Conservation (phyloP, 1,140 invertebrate species). For the Rhopalosiphum padi region DNA sequence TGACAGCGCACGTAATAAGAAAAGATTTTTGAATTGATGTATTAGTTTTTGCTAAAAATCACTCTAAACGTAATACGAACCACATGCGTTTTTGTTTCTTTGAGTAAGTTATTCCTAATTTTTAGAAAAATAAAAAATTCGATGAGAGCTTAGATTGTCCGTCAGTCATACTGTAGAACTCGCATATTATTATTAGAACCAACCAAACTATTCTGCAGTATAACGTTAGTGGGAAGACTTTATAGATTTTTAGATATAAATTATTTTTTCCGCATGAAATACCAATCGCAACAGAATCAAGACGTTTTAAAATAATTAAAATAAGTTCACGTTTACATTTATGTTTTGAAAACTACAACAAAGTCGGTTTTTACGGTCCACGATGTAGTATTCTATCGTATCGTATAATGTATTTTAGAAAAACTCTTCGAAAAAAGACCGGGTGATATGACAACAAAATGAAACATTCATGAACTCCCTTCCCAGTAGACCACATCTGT, state of each 20-base stretch:
- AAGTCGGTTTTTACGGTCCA: neutral
- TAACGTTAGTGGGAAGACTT: neutral
- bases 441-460: neutral
- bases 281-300: neutral
- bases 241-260: neutral
- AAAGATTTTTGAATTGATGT: neutral
- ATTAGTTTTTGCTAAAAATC: neutral
- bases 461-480: constrained; percentile 49
- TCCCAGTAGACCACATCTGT: neutral
- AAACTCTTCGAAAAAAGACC: neutral
- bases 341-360: neutral
- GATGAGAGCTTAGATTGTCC: neutral
- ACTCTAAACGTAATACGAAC: neutral
- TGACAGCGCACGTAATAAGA: neutral
- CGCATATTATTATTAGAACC: neutral
- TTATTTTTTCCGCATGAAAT: neutral
- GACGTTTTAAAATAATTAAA: neutral
- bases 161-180: neutral
- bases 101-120: neutral
- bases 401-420: neutral
- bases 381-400: neutral
- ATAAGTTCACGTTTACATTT: neutral
- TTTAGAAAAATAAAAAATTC: neutral
- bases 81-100: neutral
- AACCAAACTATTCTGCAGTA: neutral